These are phyloP conservation scores for Siniperca obscura DNA, from an alignment of 2,797 vertebrate genomes.

Conservation along the genomic window DNA sequence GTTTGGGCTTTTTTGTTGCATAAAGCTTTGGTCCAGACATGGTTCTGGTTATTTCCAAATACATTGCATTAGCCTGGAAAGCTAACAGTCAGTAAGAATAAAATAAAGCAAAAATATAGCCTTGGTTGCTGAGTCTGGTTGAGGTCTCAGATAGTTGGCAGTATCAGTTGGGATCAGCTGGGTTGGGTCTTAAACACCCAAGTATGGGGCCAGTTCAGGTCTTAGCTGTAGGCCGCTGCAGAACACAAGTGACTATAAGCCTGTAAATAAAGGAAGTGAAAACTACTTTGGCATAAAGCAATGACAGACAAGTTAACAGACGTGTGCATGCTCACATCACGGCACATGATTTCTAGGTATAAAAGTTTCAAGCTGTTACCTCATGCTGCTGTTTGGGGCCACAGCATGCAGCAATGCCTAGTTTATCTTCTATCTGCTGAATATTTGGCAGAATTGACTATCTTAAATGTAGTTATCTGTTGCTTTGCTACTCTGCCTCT, in stretches of 20 bases:
- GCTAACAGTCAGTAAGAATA: not conserved
- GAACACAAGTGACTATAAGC: not conserved
- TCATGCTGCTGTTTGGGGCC: conserved; percentile 54
- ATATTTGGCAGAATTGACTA: conserved; percentile 30
- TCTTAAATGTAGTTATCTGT: conserved; percentile 42
- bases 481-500: conserved; percentile 20
- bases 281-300: conserved; percentile 5
- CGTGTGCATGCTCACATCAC: conserved; percentile 2
- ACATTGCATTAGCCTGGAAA: not conserved
- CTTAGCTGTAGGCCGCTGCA: not conserved
- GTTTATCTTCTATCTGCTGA: conserved; percentile 41
- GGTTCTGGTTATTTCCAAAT: not conserved
- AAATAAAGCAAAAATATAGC: not conserved
- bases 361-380: conserved; percentile 63
- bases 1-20: not conserved
- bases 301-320: conserved; percentile 33
- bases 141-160: not conserved
- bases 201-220: not conserved
- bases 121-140: not conserved
- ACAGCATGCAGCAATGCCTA: conserved; percentile 22
- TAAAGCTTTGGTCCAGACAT: not conserved
- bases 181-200: not conserved
- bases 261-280: not conserved
- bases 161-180: not conserved
- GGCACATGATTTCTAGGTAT: conserved; percentile 37